Evolutionary conservation across 2,113 vertebrate genomes (phyloP), one percentile per base, ranked within the genome.

Genomic region (Urocitellus parryii): DNA sequence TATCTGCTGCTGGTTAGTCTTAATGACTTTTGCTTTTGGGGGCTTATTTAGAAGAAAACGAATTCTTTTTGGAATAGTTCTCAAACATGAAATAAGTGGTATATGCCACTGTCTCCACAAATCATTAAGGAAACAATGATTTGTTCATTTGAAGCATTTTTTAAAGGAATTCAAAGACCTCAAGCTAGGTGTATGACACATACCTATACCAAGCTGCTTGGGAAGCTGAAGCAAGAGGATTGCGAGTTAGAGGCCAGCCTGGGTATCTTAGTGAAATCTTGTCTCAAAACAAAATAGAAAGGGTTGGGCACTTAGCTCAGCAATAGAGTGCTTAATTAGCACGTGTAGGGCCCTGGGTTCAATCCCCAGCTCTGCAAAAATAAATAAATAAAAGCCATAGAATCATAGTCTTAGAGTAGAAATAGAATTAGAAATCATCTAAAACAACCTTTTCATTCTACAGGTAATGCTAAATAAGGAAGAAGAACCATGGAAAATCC

Each of bases 11-110:
- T 70, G 0, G 16, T 86, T 77, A 68, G 42, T 63, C 56, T 39
- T 27, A 63, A 25, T 94, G 63, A 73, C 90, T 92, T 58, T 93
- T 96, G 77, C 74, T 92, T 89, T 77, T 14, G 56, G 25, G 67
- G 34, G 27, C 65, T 56, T 88, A 67, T 48, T 16, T 88, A 85
- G 91, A 95, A 91, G 82, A 95, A 94, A 97, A 87, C 17, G 11
- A 16, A 91, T 79, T 82, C 32, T 77, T 93, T 92, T 77, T 82
- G 34, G 45, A 58, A 58, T 93, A 85, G n/a, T 76, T 32, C 45
- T 97, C 4, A 58, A 90, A n/a, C 6, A 4, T 39, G 32, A 74
- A 82, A 34, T 56, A 85, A 88, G 48, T 84, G 74, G 42, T 76
- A 12, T 2, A 18, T 45, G 39, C 73, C 32, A 45, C 81, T 37